These are phyloP conservation scores for Netelia inedita DNA, from an alignment of 2,888 invertebrate species.

Conservation along the genomic window DNA sequence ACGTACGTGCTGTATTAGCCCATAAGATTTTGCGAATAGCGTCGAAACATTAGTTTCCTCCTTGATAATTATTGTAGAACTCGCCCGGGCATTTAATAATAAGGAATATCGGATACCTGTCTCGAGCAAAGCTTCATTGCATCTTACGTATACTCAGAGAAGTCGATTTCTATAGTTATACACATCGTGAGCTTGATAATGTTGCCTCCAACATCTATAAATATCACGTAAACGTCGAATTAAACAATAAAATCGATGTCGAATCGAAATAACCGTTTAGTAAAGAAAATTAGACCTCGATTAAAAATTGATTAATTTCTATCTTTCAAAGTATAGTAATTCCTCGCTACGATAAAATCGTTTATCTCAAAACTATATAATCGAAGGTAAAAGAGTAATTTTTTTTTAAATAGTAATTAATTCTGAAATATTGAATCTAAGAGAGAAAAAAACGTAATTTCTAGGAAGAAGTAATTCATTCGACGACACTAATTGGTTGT, in stretches of 20 bases:
- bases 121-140: neutral
- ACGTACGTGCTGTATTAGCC: neutral
- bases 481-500: neutral
- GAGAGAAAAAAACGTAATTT: neutral
- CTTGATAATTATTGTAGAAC: constrained; percentile 51
- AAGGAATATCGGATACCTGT: constrained; percentile 25
- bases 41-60: constrained; percentile 46
- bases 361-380: too few species aligned
- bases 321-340: neutral
- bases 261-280: too few species aligned
- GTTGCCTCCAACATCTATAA: constrained; percentile 11
- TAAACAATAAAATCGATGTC: too few species aligned
- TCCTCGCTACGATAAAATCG: neutral
- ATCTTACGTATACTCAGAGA: constrained; percentile 19
- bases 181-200: constrained; percentile 7
- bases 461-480: neutral
- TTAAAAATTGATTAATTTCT: neutral
- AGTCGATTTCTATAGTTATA: constrained; percentile 17
- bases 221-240: neutral
- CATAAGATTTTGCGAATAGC: constrained; percentile 1
- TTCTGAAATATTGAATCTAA: neutral
- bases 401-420: neutral
- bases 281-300: too few species aligned
- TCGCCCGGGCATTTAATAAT: constrained; percentile 18
- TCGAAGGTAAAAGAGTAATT: neutral